Conservation (phyloP, 1,140 invertebrate genomes). For the Orchesella cincta region DNA sequence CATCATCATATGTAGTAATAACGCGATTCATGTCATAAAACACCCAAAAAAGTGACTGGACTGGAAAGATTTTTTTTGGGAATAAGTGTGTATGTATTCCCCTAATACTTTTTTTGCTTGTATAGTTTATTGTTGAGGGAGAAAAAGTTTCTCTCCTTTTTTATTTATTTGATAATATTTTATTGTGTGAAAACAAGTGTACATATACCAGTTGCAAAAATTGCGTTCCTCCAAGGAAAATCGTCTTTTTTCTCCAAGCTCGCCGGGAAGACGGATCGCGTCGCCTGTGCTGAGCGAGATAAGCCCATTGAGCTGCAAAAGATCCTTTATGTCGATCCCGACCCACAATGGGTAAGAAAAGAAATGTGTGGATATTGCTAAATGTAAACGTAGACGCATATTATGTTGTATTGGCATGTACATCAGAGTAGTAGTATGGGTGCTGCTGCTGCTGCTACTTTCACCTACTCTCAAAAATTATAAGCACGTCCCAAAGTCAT, state of each 20-base stretch:
- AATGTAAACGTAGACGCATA: too few species aligned
- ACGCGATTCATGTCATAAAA: neutral
- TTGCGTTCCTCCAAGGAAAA: constrained; percentile 9
- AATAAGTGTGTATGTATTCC: too few species aligned
- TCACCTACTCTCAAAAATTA: too few species aligned
- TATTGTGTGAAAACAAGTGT: constrained; percentile 3
- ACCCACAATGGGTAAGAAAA: constrained; percentile 18
- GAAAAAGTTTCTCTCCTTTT: neutral
- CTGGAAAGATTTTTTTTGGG: too few species aligned
- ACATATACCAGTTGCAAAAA: constrained; percentile 14
- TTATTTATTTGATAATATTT: neutral
- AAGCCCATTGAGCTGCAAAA: constrained; percentile 27
- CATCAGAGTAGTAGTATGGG: too few species aligned
- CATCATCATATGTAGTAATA: neutral
- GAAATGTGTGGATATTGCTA: neutral
- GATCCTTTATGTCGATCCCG: constrained; percentile 24
- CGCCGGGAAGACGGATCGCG: constrained; percentile 23
- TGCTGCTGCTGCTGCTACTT: too few species aligned
- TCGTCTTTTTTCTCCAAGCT: constrained; percentile 20
- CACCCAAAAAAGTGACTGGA: neutral
- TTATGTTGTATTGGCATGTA: too few species aligned
- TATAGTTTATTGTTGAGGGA: neutral
- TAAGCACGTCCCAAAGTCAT: too few species aligned
- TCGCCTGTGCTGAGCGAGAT: constrained; percentile 21
- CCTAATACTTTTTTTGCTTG: neutral